Percentiles rank a stretch among this genome's conserved stretches.
phyloP scores from a whole-genome alignment of 1,140 invertebrate species.

The Bombus terrestris region DNA sequence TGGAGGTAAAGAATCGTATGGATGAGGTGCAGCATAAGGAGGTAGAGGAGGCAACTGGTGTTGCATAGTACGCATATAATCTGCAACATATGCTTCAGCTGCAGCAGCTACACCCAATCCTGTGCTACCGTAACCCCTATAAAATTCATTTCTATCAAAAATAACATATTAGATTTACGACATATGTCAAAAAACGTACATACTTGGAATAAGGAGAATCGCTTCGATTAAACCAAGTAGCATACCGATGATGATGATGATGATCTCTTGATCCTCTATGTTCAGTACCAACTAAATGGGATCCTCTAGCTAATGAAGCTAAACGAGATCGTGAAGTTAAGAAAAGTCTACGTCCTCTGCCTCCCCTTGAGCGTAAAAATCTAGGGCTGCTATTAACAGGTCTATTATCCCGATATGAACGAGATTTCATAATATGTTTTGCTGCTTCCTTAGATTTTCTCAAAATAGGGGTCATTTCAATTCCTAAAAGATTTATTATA shows the following conservation, averaged over 20 bases:
- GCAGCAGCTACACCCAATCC: slow-evolving; percentile 84
- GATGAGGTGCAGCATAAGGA: slow-evolving; percentile 86
- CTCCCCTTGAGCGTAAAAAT: slow-evolving; percentile 82
- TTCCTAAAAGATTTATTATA: slow-evolving; percentile 75
- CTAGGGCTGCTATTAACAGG: slow-evolving; percentile 83
- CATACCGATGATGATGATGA: slow-evolving; percentile 74
- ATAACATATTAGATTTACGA: neutral
- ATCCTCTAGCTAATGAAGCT: slow-evolving; percentile 79
- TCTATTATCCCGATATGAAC: slow-evolving; percentile 82
- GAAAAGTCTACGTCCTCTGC: slow-evolving; percentile 80
- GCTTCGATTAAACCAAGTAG: slow-evolving; percentile 77
- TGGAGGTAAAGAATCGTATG: slow-evolving; percentile 89
- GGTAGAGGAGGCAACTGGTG: slow-evolving; percentile 89
- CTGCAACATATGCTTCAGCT: slow-evolving; percentile 89
- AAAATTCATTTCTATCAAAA: slow-evolving; percentile 41
- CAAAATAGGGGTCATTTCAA: slow-evolving; percentile 95
- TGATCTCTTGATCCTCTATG: slow-evolving; percentile 77
- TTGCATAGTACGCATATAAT: slow-evolving; percentile 92
- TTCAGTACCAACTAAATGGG: slow-evolving; percentile 70
- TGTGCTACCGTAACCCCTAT: slow-evolving; percentile 77
- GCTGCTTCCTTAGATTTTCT: slow-evolving; percentile 94
- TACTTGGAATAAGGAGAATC: slow-evolving; percentile 80
- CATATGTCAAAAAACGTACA: neutral
- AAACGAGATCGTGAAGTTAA: slow-evolving; percentile 80
- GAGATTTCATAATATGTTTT: slow-evolving; percentile 83